Evolutionary conservation across 2,797 vertebrate species (phyloP), one percentile per base, ranked within the genome.

Genomic region (Rhyacichthys aspro): DNA sequence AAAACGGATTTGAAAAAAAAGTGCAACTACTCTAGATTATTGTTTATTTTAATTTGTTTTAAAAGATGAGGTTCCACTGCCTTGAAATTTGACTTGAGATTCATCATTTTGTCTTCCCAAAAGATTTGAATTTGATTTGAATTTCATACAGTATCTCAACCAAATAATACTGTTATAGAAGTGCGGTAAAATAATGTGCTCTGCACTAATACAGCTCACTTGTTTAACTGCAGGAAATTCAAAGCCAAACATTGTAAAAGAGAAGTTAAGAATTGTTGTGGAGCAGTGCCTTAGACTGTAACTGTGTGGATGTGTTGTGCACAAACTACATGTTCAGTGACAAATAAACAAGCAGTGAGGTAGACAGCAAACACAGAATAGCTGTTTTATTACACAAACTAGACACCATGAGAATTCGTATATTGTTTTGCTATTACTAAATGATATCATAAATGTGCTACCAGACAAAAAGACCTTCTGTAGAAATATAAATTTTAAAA

Each of bases 261-360:
- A 11, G 48, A 52, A 33, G 63, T 59, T 53, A 59, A 47, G 63
- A 70, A 72, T 43, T 52, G 50, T 70, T 65, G 74, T 86, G 82
- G 82, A 89, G 79, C 83, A 88, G 87, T 90, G 89, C 90, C 90
- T 90, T 90, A 89, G 84, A 88, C 75, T 79, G 81, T 84, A 75
- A 86, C 70, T 78, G 74, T 74, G 62, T 71, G 65, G 49, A 60
- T 69, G 67, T 76, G 42, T 61, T 56, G 18, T 55, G 55, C 67
- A 70, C 43, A 59, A 61, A 64, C 59, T 72, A 66, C 67, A 67
- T 65, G 46, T 72, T 70, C 37, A 68, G 57, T 64, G 47, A 62
- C 47, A 65, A 32, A 61, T 43, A 70, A 56, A 74, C 41, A 28
- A 67, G 12, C 41, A 28, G 23, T 49, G 11, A 19, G 43, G 18